Percentiles rank a stretch among this genome's conserved stretches.
Conservation (phyloP, 2,888 invertebrate species). For the Isoperla grammatica region DNA sequence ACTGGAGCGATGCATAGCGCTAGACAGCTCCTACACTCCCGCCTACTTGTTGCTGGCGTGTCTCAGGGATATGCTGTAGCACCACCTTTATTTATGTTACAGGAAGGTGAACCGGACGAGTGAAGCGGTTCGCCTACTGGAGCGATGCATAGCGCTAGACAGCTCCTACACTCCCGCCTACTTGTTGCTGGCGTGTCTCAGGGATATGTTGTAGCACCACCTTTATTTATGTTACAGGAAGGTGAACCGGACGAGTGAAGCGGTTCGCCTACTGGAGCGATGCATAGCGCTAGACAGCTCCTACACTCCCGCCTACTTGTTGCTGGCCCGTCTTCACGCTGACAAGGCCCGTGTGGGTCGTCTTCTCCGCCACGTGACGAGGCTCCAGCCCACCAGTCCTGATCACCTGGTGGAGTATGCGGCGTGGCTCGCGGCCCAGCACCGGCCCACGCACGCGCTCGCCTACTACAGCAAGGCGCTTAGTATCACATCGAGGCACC, state of each 20-base stretch:
- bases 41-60: too few relatives aligned
- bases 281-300: constrained; percentile 62
- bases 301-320: constrained; percentile 64
- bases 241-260: constrained; percentile 58
- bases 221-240: constrained; percentile 46
- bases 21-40: too few relatives aligned
- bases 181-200: too few relatives aligned
- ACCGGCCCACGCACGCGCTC: constrained; percentile 49
- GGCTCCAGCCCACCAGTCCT: constrained; percentile 60
- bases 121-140: too few relatives aligned
- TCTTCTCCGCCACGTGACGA: constrained; percentile 57
- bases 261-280: constrained; percentile 60
- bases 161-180: too few relatives aligned
- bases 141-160: too few relatives aligned
- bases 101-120: too few relatives aligned
- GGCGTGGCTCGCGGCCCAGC: constrained; percentile 59
- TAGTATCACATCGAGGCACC: constrained; percentile 50
- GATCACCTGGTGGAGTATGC: constrained; percentile 67
- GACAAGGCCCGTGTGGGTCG: constrained; percentile 42
- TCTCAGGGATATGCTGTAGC: too few relatives aligned
- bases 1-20: too few relatives aligned
- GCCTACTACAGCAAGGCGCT: constrained; percentile 53
- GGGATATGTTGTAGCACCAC: too few relatives aligned
- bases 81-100: too few relatives aligned
- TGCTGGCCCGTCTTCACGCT: constrained; percentile 53